Evolutionary conservation across 2,113 vertebrate genomes (phyloP).

Genomic region (Felis chaus): DNA sequence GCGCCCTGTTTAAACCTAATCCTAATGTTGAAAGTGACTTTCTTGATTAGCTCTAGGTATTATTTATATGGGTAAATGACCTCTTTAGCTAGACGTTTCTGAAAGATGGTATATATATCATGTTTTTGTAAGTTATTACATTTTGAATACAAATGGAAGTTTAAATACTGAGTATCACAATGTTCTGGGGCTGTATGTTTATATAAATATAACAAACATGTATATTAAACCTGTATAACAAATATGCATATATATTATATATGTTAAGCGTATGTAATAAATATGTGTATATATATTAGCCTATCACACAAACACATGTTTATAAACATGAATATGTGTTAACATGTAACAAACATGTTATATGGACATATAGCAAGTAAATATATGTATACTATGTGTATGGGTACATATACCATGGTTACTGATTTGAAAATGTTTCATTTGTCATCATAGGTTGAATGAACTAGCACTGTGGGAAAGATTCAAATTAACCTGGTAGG

Average conservation of each 20-base stretch:
- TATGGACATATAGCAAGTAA: neutral
- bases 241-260: too few relatives aligned
- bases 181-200: neutral
- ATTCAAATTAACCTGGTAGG: neutral
- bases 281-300: neutral
- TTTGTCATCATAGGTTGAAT: neutral
- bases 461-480: neutral
- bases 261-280: neutral
- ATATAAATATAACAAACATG: neutral
- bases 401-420: neutral
- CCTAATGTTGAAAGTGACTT: conserved; percentile 1
- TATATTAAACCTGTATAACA: too few relatives aligned
- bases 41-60: neutral
- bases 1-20: neutral
- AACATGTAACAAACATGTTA: neutral
- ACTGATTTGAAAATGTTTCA: neutral
- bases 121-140: neutral
- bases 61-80: neutral
- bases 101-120: neutral
- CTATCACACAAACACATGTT: neutral
- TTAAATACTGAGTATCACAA: neutral
- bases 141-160: neutral
- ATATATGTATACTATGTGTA: neutral
- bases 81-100: neutral
- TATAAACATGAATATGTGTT: neutral